phyloP scores from a whole-genome alignment of 37 sponge, comb jelly and placozoan genomes.

The Ianthella basta region DNA sequence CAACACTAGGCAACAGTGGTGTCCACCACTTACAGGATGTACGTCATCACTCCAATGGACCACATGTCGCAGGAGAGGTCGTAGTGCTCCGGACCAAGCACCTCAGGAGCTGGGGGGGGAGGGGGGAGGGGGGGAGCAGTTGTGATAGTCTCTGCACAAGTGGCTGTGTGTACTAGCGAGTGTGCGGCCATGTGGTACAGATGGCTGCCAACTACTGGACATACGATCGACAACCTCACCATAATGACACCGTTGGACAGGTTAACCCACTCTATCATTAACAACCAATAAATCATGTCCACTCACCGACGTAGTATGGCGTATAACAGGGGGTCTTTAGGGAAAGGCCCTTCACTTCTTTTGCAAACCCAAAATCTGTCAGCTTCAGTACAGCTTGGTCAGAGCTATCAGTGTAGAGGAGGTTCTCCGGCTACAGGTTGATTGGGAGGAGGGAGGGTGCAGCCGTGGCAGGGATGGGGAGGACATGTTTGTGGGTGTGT shows the following conservation, averaged over 20 bases:
- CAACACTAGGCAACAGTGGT: too few species aligned
- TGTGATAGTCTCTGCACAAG: neutral
- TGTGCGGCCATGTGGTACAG: neutral
- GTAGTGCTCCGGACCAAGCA: slow-evolving; percentile 95
- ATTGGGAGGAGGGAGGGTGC: neutral
- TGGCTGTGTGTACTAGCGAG: slow-evolving; percentile 28
- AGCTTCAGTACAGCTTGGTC: slow-evolving; percentile 70
- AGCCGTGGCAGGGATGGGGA: slow-evolving; percentile 1
- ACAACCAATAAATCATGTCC: too few species aligned
- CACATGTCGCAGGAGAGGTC: slow-evolving; percentile 98
- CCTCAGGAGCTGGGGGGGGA: slow-evolving; percentile 89
- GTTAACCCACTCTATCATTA: too few species aligned
- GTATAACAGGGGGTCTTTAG: slow-evolving; percentile 94
- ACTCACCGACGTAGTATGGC: slow-evolving; percentile 95
- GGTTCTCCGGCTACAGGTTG: slow-evolving; percentile 82
- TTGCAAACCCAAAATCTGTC: slow-evolving; percentile 99
- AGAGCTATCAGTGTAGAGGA: slow-evolving; percentile 58
- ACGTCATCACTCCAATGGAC: slow-evolving; percentile 98
- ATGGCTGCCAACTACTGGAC: too few species aligned
- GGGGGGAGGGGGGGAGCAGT: neutral
- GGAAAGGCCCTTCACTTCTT: slow-evolving; percentile 70
- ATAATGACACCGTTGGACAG: too few species aligned
- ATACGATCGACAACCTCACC: too few species aligned
- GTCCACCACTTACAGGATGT: slow-evolving; percentile 77
- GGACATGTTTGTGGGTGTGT: slow-evolving; percentile 23